Percentiles rank a stretch among this genome's conserved stretches.
phyloP scores from a whole-genome alignment of 35 echinoderm and acorn worm species.

The Diadema setosum region DNA sequence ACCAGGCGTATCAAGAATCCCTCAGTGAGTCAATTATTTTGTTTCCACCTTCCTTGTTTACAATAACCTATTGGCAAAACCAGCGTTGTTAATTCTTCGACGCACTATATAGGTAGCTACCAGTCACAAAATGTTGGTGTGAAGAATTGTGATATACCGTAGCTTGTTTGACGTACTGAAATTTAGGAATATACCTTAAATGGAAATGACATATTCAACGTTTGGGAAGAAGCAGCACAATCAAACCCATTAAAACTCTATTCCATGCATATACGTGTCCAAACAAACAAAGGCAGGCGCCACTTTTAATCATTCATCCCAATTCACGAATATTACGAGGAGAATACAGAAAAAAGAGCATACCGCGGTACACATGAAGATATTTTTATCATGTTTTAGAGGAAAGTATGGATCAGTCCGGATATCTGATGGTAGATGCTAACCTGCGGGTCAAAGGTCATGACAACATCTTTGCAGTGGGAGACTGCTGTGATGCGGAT shows the following conservation, averaged over 20 bases:
- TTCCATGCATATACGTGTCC: background rate
- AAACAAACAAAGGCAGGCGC: background rate
- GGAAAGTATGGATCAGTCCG: slow-evolving; percentile 51
- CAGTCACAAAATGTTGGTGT: background rate
- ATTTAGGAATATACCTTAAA: background rate
- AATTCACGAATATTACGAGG: background rate
- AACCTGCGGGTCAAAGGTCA: slow-evolving; percentile 74
- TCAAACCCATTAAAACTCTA: background rate
- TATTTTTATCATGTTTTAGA: background rate
- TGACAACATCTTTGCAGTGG: slow-evolving; percentile 71
- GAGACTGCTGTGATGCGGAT: slow-evolving; percentile 61
- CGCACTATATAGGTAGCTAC: background rate
- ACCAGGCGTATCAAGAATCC: slow-evolving; percentile 4
- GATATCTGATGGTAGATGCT: slow-evolving; percentile 48
- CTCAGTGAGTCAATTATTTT: slow-evolving; percentile 20
- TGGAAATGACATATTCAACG: background rate
- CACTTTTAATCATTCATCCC: background rate
- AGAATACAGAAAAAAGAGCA: background rate
- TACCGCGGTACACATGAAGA: background rate
- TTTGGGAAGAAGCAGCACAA: background rate
- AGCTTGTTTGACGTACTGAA: background rate
- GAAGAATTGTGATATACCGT: background rate
- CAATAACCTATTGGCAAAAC: no score
- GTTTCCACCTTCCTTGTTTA: background rate
- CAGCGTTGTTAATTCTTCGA: no score